Evolutionary conservation across 1,140 invertebrate genomes (phyloP), one percentile per base, ranked within the genome.

Genomic region (Brachionus calyciflorus): DNA sequence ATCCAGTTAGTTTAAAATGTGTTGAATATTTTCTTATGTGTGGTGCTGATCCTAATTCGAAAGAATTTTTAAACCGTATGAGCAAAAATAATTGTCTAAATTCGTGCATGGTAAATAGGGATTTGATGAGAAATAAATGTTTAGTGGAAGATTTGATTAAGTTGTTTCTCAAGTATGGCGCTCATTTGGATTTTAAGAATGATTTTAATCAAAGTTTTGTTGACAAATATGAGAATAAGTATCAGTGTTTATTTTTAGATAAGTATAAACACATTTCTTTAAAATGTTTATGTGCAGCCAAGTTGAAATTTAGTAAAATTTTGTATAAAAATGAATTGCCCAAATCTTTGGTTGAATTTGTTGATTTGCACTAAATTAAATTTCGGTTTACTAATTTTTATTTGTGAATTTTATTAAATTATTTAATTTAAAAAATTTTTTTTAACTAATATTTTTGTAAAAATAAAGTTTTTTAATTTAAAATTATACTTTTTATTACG

Each of bases 81-180:
- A 65, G 37, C 33, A 65, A 44, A 44, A 65, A 65, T 9, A 65
- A 65, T 65, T 65, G 33, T 44, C n/a, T 65, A 2, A 65, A 65
- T 44, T 19, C 60, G 19, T 46, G 60, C 24, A 24, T 65, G 14
- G 24, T 65, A 19, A 65, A 7, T 41, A 41, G 12, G 26, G 37
- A 65, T 12, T 3, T 65, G 17, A 24, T 12, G 17, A 65, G n/a
- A 65, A 65, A 44, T 65, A 65, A 65, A 37, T 2, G 19, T 41
- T 41, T 44, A 14, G 17, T 41, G 41, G 60, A 65, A 12, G 21
- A 37, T n/a, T 14, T 44, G 12, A 65, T 65, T 24, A n/a, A 7
- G 21, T 14, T 65, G 7, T 65, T 65, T 44, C 19, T 65, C 9
- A 65, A 44, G 10, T 37, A 41, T 14, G 60, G 60, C 4, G 69